phyloP scores from a whole-genome alignment of 2,888 invertebrate species.

The Yponomeuta sedellus region DNA sequence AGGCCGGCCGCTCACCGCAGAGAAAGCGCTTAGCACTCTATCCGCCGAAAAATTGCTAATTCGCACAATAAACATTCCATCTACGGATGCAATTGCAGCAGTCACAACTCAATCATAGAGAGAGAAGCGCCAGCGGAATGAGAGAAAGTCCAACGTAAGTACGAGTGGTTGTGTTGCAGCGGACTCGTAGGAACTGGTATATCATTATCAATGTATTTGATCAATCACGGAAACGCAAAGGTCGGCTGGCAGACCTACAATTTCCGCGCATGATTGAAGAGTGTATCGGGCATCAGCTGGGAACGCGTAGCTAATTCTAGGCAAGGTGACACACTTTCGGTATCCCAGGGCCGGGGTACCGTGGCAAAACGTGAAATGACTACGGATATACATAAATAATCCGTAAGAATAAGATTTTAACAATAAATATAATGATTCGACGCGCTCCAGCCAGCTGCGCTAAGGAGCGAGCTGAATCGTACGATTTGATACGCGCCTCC shows the following conservation, averaged over 20 bases:
- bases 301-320: slow-evolving; percentile 61
- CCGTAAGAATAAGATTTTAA: slow-evolving; percentile 64
- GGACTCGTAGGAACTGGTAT: slow-evolving; percentile 11
- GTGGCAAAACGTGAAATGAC: slow-evolving; percentile 44
- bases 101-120: slow-evolving; percentile 6
- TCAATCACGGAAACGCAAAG: slow-evolving; percentile 37
- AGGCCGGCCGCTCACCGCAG: slow-evolving; percentile 31
- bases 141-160: slow-evolving; percentile 8
- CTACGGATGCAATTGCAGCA: slow-evolving; percentile 18
- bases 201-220: slow-evolving; percentile 19
- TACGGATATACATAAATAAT: slow-evolving; percentile 69
- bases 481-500: slow-evolving; percentile 74
- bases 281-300: slow-evolving; percentile 40
- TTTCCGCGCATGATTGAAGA: slow-evolving; percentile 37
- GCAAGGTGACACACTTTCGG: slow-evolving; percentile 70
- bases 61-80: slow-evolving; percentile 18
- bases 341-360: slow-evolving; percentile 41
- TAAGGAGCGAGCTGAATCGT: slow-evolving; percentile 67
- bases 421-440: slow-evolving; percentile 71
- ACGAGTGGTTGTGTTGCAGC: not conserved
- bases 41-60: slow-evolving; percentile 31
- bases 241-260: slow-evolving; percentile 26
- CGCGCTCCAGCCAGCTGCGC: slow-evolving; percentile 68
- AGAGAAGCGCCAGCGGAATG: not conserved
- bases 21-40: slow-evolving; percentile 23